These are phyloP conservation scores for Thalpophila matura DNA, from an alignment of 2,888 invertebrate species.

Conservation along the genomic window DNA sequence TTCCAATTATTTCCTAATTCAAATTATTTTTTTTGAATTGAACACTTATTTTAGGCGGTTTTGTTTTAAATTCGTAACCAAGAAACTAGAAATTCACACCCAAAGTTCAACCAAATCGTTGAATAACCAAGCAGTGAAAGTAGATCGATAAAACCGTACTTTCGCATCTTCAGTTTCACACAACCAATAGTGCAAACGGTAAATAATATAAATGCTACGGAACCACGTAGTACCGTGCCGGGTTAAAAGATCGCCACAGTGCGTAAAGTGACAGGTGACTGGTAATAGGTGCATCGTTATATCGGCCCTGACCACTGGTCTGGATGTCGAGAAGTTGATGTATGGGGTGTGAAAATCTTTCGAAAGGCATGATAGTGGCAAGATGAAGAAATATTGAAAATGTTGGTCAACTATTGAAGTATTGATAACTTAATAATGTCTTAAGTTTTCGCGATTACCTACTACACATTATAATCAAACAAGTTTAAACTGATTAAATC, in stretches of 20 bases:
- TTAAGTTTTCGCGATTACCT: no score
- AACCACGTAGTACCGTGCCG: slow-evolving; percentile 9
- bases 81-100: not conserved
- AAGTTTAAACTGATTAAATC: no score
- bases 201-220: slow-evolving; percentile 34
- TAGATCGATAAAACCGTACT: not conserved
- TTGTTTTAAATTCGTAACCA: not conserved
- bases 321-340: slow-evolving; percentile 25
- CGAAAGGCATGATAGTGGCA: slow-evolving; percentile 10
- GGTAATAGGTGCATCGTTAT: slow-evolving; percentile 46
- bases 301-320: slow-evolving; percentile 3
- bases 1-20: no score
- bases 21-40: no score
- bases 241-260: slow-evolving; percentile 32
- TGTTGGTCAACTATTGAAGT: no score
- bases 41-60: no score
- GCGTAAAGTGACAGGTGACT: slow-evolving; percentile 30
- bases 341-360: slow-evolving; percentile 29
- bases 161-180: slow-evolving; percentile 9
- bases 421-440: no score
- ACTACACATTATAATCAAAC: no score
- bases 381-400: no score
- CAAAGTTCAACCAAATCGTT: not conserved
- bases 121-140: not conserved
- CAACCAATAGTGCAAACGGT: slow-evolving; percentile 28